Evolutionary conservation across 2,113 vertebrate species (phyloP), one percentile per base, ranked within the genome.

Genomic region (Dipodomys stephensi): DNA sequence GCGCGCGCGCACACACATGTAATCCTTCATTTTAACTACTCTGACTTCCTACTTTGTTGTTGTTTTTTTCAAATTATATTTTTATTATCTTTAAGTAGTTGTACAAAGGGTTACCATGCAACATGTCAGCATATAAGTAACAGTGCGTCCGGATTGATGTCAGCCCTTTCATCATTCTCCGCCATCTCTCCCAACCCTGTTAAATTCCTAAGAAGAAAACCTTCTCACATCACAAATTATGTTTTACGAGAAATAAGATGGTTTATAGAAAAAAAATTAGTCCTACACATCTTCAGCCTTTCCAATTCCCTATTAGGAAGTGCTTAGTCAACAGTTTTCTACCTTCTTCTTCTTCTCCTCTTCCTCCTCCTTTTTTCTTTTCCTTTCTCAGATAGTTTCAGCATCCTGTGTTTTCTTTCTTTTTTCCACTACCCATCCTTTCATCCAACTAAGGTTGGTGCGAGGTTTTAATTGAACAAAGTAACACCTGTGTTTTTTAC

Each of bases 401-500:
- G 88, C 19, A 4, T 23, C 95, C 16, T 46, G 46, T 85, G 88
- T 84, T 8, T 86, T 67, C 77, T 76, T 92, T 87, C 83, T 73
- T 69, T 49, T 71, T 44, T 68, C 94, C 53, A 53, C 80, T 90
- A 87, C 88, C 81, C 77, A 49, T 64, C 57, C 94, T 96, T 95
- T 97, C 22, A 96, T 95, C 94, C 92, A 39, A 81, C 74, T 11
- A 49, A 74, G 83, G 57, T 89, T 87, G 92, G 88, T 87, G 90
- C 95, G 95, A 90, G 82, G 90, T 57, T 95, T 95, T 92, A 79
- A 90, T 69, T 96, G 95, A 97, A 95, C 90, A 96, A 95, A 96
- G 94, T 93, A 92, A 94, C 96, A 97, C 97, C 96, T 97, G 96
- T 96, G 96, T 94, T 92, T 96, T 88, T 89, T 71, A 93, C 20